Percentiles rank a stretch among this genome's conserved stretches.
phyloP scores from a whole-genome alignment of 2,797 vertebrate species.

The Betta splendens region DNA sequence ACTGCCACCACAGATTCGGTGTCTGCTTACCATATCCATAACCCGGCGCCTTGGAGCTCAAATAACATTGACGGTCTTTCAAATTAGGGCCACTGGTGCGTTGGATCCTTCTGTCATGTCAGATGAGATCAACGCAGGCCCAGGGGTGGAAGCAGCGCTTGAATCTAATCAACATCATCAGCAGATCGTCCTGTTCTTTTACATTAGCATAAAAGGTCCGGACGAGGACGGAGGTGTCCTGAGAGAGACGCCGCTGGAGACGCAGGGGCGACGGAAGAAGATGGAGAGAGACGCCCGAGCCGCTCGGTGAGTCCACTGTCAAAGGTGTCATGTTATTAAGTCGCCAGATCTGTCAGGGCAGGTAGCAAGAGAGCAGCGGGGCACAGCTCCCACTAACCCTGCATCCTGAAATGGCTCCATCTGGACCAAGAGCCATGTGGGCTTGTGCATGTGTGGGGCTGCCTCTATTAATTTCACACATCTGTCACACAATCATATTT shows the following conservation, averaged over 20 bases:
- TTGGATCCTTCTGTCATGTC: conserved; percentile 50
- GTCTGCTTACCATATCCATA: conserved; percentile 39
- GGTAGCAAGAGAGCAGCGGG: conserved; percentile 53
- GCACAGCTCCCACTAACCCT: conserved; percentile 42
- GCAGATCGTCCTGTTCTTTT: conserved; percentile 53
- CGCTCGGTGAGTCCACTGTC: conserved; percentile 41
- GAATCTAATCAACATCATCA: conserved; percentile 60
- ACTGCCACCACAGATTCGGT: conserved; percentile 13
- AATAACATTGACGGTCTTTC: conserved; percentile 41
- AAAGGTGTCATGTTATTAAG: conserved; percentile 67
- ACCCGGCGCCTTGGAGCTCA: conserved; percentile 30
- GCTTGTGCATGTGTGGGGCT: too few species aligned
- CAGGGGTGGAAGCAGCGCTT: conserved; percentile 34
- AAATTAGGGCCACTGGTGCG: conserved; percentile 36
- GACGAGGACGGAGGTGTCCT: background rate
- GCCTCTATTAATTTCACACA: conserved; percentile 12
- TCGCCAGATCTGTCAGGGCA: conserved; percentile 60
- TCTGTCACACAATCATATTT: background rate
- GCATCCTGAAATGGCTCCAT: conserved; percentile 46
- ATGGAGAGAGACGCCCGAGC: conserved; percentile 34
- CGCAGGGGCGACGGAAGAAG: conserved; percentile 25
- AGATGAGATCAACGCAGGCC: conserved; percentile 49
- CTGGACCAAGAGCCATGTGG: too few species aligned
- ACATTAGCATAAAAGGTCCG: conserved; percentile 57
- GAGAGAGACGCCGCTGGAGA: background rate